Conservation (phyloP, 2,888 invertebrate species). For the Thereva nobilitata region DNA sequence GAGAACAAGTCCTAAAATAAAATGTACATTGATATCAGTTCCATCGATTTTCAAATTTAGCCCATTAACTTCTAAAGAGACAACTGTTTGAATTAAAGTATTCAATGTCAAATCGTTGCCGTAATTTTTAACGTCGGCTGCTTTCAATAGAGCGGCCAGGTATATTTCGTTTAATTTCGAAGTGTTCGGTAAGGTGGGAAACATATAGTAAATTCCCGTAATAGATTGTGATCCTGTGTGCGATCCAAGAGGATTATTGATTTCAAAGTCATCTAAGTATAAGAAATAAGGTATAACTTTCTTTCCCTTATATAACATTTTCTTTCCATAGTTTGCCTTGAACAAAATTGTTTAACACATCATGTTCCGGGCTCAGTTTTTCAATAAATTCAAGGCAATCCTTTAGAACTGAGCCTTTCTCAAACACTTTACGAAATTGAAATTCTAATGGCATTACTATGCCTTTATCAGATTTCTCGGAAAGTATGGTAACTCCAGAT, state of each 20-base stretch:
- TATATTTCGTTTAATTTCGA: constrained; percentile 24
- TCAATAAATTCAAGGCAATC: constrained; percentile 1
- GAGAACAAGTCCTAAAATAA: constrained; percentile 12
- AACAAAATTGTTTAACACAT: constrained; percentile 10
- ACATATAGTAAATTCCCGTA: constrained; percentile 21
- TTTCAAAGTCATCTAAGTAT: neutral
- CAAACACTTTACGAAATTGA: constrained; percentile 33
- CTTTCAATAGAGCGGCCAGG: constrained; percentile 23
- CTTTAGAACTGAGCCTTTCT: constrained; percentile 21
- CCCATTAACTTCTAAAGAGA: constrained; percentile 20
- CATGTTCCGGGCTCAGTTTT: neutral
- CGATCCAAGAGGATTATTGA: constrained; percentile 34
- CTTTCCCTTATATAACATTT: constrained; percentile 9
- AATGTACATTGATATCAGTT: neutral
- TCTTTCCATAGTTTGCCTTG: constrained; percentile 32
- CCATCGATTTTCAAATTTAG: constrained; percentile 15
- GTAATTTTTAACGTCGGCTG: constrained; percentile 21
- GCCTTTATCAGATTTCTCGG: constrained; percentile 30
- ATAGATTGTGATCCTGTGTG: constrained; percentile 24
- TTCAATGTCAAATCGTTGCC: constrained; percentile 18
- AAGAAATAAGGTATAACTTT: constrained; percentile 16
- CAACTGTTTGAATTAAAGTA: constrained; percentile 12
- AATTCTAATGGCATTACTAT: constrained; percentile 28
- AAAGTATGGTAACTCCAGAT: neutral
- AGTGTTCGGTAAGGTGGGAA: constrained; percentile 18